Evolutionary conservation across 2,888 invertebrate species (phyloP), one percentile per base, ranked within the genome.

Genomic region (Ganaspis brasiliensis): DNA sequence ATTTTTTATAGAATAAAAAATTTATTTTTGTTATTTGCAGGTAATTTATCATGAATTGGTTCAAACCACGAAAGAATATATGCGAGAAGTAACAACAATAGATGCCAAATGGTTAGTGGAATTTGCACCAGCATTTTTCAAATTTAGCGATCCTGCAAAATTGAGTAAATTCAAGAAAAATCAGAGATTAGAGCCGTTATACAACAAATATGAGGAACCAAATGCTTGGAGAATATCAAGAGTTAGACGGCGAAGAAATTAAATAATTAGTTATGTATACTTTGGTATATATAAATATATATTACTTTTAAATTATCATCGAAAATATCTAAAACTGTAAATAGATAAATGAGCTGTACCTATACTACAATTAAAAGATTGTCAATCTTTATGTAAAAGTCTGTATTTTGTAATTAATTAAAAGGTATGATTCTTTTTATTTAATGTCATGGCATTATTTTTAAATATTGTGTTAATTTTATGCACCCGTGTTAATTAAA

Each of bases 71-170:
- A 99, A 99, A 90, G 99, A 99, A 91, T 99, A 99, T 91, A 99
- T 99, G 99, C 94, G 99, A 35, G 98, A 99, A 92, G 99, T 99
- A 12, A 98, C 98, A 0, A 97, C 98, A 0, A 98, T 98, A 75
- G 98, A 98, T 92, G 98, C 98, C 0, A 98, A 98, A 91, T 99
- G 99, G 99, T 93, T 99, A 75, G 99, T 99, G 0, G 99, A 99
- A 91, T 99, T 98, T 91, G 99, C 99, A 0, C 98, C 99, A 0
- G 98, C 99, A 0, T 99, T 99, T 94, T 99, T 99, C 93, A 97
- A 98, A 91, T 98, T 99, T 93, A 98, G 98, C 6, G 99, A 99
- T 92, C 98, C 99, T 2, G 99, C 99, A 0, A 99, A 98, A 91
- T 94, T 99, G 45, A 98, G 98, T 91, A 98, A 98, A 90, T 98